A percentile compares a stretch with the other conserved stretches of the same genome.
Evolutionary conservation across 35 echinoderm and acorn worm species (phyloP).

Genomic region (Hemicentrotus pulcherrimus): DNA sequence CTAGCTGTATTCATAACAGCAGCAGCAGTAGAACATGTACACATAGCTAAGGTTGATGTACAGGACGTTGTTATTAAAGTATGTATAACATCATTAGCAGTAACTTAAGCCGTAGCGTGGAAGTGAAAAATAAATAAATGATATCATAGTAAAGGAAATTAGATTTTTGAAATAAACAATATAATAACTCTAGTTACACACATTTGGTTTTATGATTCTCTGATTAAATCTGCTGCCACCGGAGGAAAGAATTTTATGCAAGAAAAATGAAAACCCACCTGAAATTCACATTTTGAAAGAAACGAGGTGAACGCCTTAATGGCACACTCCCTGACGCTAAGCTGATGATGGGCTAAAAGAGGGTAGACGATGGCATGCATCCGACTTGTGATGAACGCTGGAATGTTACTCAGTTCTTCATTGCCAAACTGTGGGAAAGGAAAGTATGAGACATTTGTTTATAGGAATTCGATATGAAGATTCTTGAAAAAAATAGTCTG

Average conservation of each 20-base stretch:
- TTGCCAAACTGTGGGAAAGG: constrained; percentile 74
- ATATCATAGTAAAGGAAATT: no score
- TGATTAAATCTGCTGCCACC: background rate
- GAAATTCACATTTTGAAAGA: constrained; percentile 93
- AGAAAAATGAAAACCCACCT: constrained; percentile 62
- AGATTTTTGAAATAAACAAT: no score
- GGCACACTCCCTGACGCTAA: constrained; percentile 91
- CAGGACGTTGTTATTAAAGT: no score
- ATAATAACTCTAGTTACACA: no score
- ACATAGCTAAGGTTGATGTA: no score
- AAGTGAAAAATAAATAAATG: no score
- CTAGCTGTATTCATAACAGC: no score
- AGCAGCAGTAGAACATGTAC: no score
- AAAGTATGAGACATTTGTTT: background rate
- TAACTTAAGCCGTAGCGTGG: no score
- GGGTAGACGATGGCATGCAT: constrained; percentile 91
- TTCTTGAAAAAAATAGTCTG: no score
- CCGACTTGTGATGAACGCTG: constrained; percentile 73
- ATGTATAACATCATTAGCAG: no score
- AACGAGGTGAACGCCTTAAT: constrained; percentile 94
- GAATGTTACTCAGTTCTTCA: constrained; percentile 86
- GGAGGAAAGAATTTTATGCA: background rate
- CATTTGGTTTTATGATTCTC: background rate
- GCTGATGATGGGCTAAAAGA: constrained; percentile 87
- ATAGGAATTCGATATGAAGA: no score